A percentile compares a stretch with the other conserved stretches of the same genome.
Conservation (phyloP, 1,140 invertebrate species). For the Chelonus insularis region DNA sequence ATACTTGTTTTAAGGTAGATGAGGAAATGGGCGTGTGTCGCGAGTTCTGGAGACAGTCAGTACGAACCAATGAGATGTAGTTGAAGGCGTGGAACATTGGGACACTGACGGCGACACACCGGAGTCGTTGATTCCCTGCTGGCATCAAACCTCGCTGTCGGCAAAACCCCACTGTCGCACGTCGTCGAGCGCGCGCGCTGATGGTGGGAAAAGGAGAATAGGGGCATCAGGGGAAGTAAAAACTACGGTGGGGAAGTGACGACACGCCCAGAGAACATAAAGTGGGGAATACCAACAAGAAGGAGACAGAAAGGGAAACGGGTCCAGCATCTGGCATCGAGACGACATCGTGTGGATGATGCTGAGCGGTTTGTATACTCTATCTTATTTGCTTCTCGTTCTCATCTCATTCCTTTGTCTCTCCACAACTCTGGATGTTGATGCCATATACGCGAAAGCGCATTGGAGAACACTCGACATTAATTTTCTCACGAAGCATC, state of each 20-base stretch:
- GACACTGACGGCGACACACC: constrained; percentile 38
- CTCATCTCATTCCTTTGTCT: not conserved
- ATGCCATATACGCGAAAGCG: not conserved
- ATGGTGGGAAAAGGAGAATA: constrained; percentile 25
- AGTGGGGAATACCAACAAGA: constrained; percentile 24
- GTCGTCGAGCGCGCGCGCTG: constrained; percentile 28
- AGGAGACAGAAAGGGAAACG: constrained; percentile 17
- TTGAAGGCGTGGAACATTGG: constrained; percentile 54
- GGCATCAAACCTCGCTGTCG: constrained; percentile 33
- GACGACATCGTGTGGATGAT: constrained; percentile 21
- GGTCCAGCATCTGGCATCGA: constrained; percentile 31
- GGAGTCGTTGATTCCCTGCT: constrained; percentile 34
- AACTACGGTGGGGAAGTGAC: constrained; percentile 31
- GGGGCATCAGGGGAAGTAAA: constrained; percentile 40
- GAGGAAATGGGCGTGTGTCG: constrained; percentile 57
- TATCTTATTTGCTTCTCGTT: not conserved
- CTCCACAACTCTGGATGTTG: not conserved
- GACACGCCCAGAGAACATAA: constrained; percentile 43
- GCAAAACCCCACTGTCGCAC: constrained; percentile 31
- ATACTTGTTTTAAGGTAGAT: constrained; percentile 23
- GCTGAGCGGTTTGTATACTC: constrained; percentile 2
- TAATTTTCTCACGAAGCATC: constrained; percentile 39
- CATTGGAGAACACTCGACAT: constrained; percentile 19
- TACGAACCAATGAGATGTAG: constrained; percentile 45
- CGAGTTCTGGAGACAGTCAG: constrained; percentile 48